Evolutionary conservation across 2,888 invertebrate species (phyloP).

Genomic region (Andrena marginata): DNA sequence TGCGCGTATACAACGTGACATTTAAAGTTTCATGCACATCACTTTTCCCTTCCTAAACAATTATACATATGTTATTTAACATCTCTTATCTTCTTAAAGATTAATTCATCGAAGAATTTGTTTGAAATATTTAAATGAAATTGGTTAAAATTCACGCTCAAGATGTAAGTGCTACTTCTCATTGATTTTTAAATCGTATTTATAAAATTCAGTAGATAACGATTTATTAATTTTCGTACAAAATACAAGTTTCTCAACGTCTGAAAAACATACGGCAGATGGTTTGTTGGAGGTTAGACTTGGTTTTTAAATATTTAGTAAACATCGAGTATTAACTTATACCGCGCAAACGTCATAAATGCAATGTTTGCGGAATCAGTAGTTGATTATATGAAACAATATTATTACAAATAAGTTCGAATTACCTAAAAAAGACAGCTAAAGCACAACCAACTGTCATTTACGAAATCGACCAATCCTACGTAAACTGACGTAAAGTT

Average conservation of each 20-base stretch:
- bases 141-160: not conserved
- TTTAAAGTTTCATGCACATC: not conserved
- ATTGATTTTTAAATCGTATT: not conserved
- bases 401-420: slow-evolving; percentile 9
- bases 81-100: not conserved
- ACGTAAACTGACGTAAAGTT: slow-evolving; percentile 1
- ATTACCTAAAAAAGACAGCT: slow-evolving; percentile 23
- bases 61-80: not conserved
- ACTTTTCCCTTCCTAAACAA: not conserved
- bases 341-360: not conserved
- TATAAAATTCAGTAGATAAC: not conserved
- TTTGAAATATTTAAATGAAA: slow-evolving; percentile 17
- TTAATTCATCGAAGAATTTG: not conserved
- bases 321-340: not conserved
- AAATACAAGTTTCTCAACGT: slow-evolving; percentile 10
- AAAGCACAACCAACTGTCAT: slow-evolving; percentile 36
- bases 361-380: slow-evolving; percentile 12
- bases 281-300: slow-evolving; percentile 21
- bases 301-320: not conserved
- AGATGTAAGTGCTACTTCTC: not conserved
- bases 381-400: slow-evolving; percentile 6
- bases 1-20: not conserved
- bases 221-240: not conserved
- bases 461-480: slow-evolving; percentile 51
- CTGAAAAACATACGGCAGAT: slow-evolving; percentile 1